A percentile compares a stretch with the other conserved stretches of the same genome.
Evolutionary conservation across 1,140 invertebrate genomes (phyloP).

Genomic region (Vanessa tameamea): DNA sequence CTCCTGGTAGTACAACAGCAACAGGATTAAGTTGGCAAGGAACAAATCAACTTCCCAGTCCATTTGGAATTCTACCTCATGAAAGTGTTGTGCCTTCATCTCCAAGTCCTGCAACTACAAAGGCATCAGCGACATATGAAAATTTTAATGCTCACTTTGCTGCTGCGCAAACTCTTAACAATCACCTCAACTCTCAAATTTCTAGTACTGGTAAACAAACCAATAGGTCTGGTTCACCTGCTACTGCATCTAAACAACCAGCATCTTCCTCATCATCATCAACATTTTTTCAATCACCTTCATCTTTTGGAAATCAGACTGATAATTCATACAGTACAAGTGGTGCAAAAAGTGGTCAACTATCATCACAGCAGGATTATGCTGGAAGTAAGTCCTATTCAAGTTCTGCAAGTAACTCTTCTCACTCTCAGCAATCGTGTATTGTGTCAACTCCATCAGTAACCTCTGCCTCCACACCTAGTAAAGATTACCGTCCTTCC

Average conservation of each 20-base stretch:
- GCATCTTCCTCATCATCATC: conserved; percentile 81
- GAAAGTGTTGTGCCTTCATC: conserved; percentile 87
- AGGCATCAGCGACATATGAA: conserved; percentile 82
- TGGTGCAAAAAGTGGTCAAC: conserved; percentile 81
- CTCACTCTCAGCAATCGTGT: conserved; percentile 84
- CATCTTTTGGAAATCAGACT: conserved; percentile 80
- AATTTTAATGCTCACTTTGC: conserved; percentile 86
- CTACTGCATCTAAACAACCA: conserved; percentile 80
- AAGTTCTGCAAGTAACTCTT: conserved; percentile 80
- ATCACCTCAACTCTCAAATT: conserved; percentile 83
- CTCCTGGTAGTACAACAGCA: conserved; percentile 79
- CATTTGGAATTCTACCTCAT: conserved; percentile 89
- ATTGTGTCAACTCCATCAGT: conserved; percentile 85
- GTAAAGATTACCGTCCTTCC: conserved; percentile 84
- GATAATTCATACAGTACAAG: conserved; percentile 81
- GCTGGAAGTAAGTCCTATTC: conserved; percentile 82
- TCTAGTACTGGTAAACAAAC: conserved; percentile 78
- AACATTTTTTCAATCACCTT: conserved; percentile 84
- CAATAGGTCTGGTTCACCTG: conserved; percentile 82
- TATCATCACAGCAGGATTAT: conserved; percentile 80
- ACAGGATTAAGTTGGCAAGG: conserved; percentile 83
- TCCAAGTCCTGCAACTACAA: conserved; percentile 82
- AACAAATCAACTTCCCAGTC: conserved; percentile 85
- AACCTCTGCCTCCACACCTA: conserved; percentile 75
- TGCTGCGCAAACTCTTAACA: conserved; percentile 83